phyloP scores from a whole-genome alignment of 2,113 vertebrate genomes.

The Hepsetus odoe region DNA sequence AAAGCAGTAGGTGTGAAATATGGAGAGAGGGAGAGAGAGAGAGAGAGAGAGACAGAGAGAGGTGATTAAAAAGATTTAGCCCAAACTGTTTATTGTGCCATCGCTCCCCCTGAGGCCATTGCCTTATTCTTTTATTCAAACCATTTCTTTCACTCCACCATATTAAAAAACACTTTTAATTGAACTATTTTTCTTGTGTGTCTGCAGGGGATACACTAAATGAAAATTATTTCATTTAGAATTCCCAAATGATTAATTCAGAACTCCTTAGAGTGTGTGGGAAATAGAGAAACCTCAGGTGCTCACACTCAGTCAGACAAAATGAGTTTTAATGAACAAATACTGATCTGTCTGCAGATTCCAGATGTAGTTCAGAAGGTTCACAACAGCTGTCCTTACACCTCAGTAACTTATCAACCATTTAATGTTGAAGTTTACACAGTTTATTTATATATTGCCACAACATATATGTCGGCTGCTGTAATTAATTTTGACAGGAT shows the following conservation, averaged over 20 bases:
- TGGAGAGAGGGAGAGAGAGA: neutral
- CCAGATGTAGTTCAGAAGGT: neutral
- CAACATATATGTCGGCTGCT: too few relatives aligned
- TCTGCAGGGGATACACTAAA: slow-evolving; percentile 13
- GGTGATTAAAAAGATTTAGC: slow-evolving; percentile 44
- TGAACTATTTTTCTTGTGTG: slow-evolving; percentile 34
- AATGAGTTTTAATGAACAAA: slow-evolving; percentile 4
- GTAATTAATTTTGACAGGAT: too few relatives aligned
- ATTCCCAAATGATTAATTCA: slow-evolving; percentile 26
- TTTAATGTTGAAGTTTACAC: neutral
- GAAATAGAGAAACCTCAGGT: neutral
- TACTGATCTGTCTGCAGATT: neutral
- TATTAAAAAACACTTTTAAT: slow-evolving; percentile 47
- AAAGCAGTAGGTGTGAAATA: neutral
- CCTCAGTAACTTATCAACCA: neutral
- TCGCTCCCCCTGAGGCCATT: slow-evolving; percentile 22
- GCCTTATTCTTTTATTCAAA: slow-evolving; percentile 24
- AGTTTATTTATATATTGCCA: too few relatives aligned
- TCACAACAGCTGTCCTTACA: neutral
- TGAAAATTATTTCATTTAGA: slow-evolving; percentile 17
- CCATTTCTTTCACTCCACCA: neutral
- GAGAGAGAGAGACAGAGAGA: slow-evolving; percentile 1
- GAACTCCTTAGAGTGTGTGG: slow-evolving; percentile 5
- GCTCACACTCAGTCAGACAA: neutral
- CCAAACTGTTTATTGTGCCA: slow-evolving; percentile 31